These are phyloP conservation scores for Ailurus styani DNA, from an alignment of 2,113 vertebrate genomes.

Conservation along the genomic window DNA sequence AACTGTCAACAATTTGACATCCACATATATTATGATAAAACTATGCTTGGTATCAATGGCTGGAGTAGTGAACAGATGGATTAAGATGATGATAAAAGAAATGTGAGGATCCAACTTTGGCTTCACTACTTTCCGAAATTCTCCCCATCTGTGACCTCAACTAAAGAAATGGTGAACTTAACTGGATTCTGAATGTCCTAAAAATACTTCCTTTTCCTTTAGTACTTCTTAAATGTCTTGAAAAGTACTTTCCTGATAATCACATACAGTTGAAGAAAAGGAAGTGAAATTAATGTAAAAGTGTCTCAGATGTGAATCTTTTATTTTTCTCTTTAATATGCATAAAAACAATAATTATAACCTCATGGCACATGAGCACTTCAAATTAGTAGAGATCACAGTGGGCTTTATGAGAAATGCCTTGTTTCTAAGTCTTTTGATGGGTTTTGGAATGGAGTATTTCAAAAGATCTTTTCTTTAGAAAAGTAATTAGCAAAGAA, in stretches of 20 bases:
- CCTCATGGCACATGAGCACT: not conserved
- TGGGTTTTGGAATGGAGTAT: not conserved
- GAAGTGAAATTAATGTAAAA: not conserved
- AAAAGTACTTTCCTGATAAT: not conserved
- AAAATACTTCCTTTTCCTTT: conserved; percentile 28
- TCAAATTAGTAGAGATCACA: not conserved
- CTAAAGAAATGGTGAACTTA: not conserved
- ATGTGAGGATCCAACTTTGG: not conserved
- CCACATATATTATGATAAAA: not conserved
- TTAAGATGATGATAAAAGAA: not conserved
- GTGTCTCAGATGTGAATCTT: not conserved
- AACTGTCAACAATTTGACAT: conserved; percentile 28
- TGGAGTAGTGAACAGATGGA: not conserved
- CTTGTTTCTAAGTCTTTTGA: not conserved
- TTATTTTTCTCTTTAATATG: not conserved
- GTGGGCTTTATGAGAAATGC: not conserved
- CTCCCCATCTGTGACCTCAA: not conserved
- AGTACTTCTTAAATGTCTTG: not conserved
- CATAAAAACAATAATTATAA: not conserved
- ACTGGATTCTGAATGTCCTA: not conserved
- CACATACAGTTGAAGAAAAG: not conserved
- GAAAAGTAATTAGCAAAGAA: not conserved
- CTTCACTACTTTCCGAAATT: not conserved
- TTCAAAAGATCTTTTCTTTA: conserved; percentile 9
- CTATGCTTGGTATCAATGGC: not conserved